phyloP scores from a whole-genome alignment of 2,888 invertebrate genomes.

The Suillia variegata region DNA sequence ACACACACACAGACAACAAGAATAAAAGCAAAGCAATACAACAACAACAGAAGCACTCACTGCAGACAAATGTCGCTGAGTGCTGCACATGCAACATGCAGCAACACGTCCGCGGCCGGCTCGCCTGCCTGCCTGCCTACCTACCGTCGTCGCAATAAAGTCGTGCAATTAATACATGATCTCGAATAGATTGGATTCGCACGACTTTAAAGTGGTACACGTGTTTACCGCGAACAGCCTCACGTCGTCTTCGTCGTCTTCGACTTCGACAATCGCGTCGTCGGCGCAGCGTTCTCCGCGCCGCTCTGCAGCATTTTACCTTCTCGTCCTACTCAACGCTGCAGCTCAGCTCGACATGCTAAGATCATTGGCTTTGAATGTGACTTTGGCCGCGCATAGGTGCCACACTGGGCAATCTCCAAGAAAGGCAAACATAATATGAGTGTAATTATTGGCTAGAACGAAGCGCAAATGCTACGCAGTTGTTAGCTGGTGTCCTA shows the following conservation, averaged over 20 bases:
- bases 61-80: slow-evolving; percentile 12
- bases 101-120: neutral
- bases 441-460: too few species aligned
- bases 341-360: neutral
- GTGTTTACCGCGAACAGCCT: slow-evolving; percentile 34
- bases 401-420: neutral
- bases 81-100: slow-evolving; percentile 4
- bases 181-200: slow-evolving; percentile 49
- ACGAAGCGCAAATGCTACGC: too few species aligned
- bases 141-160: slow-evolving; percentile 37
- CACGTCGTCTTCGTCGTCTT: too few species aligned
- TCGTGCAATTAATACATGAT: slow-evolving; percentile 53
- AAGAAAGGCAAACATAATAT: too few species aligned
- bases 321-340: too few species aligned
- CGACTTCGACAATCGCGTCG: too few species aligned
- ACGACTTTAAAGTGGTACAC: slow-evolving; percentile 50
- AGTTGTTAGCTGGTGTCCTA: too few species aligned
- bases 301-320: too few species aligned
- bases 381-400: neutral
- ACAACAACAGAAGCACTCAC: neutral
- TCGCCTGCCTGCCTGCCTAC: too few species aligned
- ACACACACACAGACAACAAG: neutral
- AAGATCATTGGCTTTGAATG: neutral
- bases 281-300: too few species aligned
- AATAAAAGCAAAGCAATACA: too few species aligned